phyloP scores from a whole-genome alignment of 1,140 invertebrate species.

The Drosophila sucinea region DNA sequence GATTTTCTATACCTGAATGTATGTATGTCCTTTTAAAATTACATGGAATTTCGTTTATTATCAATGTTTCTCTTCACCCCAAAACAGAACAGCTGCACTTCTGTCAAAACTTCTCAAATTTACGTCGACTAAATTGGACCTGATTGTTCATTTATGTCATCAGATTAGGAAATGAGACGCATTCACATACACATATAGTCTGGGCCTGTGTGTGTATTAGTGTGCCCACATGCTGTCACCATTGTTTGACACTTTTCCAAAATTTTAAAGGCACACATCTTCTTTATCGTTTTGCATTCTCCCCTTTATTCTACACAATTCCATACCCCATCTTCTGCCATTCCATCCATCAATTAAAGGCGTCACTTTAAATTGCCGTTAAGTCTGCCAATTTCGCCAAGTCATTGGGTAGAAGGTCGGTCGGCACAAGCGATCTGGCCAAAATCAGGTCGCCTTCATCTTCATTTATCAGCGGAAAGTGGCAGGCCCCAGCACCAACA shows the following conservation, averaged over 20 bases:
- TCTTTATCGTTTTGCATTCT: constrained; percentile 37
- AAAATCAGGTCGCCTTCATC: constrained; percentile 68
- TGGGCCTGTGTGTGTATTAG: constrained; percentile 29
- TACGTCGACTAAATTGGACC: constrained; percentile 39
- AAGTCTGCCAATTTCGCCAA: constrained; percentile 68
- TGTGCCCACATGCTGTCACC: constrained; percentile 34
- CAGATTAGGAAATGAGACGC: constrained; percentile 51
- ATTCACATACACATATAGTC: constrained; percentile 31
- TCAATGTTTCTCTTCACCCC: constrained; percentile 39
- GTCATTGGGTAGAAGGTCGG: constrained; percentile 40
- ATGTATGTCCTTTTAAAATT: not conserved
- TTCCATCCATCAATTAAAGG: constrained; percentile 51
- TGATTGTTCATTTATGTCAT: constrained; percentile 71
- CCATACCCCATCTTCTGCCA: not conserved
- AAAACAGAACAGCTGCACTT: constrained; percentile 38
- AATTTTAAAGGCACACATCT: constrained; percentile 31
- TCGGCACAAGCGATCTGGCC: constrained; percentile 15
- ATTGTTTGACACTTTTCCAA: constrained; percentile 48
- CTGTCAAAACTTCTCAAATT: constrained; percentile 64
- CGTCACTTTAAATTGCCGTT: constrained; percentile 72
- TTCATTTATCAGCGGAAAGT: constrained; percentile 67
- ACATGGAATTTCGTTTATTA: not conserved
- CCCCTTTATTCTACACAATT: not conserved
- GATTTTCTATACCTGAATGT: constrained; percentile 9
- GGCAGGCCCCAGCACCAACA: constrained; percentile 4